Evolutionary conservation across 1,140 invertebrate species (phyloP).

Genomic region (Trigoniulus corallinus): DNA sequence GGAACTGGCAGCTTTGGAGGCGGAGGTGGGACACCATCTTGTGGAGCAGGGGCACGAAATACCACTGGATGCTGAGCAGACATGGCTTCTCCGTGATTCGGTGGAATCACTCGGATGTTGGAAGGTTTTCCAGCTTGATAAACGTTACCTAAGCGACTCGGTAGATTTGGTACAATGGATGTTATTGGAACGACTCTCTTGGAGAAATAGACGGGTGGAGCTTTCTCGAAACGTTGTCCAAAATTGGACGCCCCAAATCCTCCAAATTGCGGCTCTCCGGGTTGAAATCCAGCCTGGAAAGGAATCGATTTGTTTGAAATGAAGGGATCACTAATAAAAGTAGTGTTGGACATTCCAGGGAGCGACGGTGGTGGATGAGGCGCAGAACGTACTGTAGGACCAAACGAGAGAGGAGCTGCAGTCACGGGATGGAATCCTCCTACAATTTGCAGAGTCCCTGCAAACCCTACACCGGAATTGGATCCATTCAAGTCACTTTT

Average conservation of each 20-base stretch:
- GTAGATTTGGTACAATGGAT: background rate
- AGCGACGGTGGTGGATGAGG: background rate
- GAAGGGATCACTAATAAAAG: conserved; percentile 9
- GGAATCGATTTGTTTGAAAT: conserved; percentile 13
- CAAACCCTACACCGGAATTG: background rate
- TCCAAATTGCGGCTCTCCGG: conserved; percentile 15
- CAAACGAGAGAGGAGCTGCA: background rate
- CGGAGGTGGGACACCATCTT: background rate
- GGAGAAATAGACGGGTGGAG: background rate
- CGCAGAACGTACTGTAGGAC: background rate
- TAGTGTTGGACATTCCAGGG: background rate
- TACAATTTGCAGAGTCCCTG: background rate
- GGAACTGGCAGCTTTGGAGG: background rate
- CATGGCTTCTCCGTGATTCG: background rate
- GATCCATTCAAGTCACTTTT: background rate
- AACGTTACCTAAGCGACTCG: background rate
- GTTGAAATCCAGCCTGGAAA: conserved; percentile 15
- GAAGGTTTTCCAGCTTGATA: background rate
- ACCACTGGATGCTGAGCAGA: background rate
- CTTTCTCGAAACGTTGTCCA: conserved; percentile 1
- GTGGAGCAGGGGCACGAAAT: background rate
- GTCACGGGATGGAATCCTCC: background rate
- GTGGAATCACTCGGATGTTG: background rate
- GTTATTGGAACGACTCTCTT: background rate
- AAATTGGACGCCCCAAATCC: conserved; percentile 14